Conservation (phyloP, 2,797 vertebrate genomes). For the Sebastes trivittatus region DNA sequence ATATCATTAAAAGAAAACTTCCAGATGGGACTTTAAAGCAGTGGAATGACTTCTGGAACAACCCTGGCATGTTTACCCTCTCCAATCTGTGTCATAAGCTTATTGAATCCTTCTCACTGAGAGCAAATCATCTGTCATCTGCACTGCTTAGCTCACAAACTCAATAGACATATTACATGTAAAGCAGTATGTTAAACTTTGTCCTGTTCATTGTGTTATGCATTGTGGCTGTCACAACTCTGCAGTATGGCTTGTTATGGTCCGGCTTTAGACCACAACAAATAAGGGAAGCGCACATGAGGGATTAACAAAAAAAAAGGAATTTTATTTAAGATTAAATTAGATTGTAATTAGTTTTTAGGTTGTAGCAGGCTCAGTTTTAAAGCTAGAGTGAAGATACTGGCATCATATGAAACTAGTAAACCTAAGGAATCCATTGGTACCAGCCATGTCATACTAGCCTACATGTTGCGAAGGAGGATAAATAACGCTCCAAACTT, state of each 20-base stretch:
- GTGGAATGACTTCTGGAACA: background rate
- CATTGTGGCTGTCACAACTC: background rate
- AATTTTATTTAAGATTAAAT: too few species aligned
- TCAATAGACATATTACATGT: fast-evolving
- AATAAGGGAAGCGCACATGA: too few species aligned
- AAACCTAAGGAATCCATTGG: too few species aligned
- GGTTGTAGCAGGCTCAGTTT: too few species aligned
- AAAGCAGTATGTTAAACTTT: background rate
- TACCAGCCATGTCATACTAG: too few species aligned
- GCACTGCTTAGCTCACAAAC: background rate
- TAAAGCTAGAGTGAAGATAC: too few species aligned
- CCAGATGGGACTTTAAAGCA: background rate
- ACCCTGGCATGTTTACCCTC: background rate
- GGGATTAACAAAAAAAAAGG: too few species aligned
- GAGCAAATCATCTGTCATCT: background rate
- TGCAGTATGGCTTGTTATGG: background rate
- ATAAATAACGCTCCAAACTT: too few species aligned
- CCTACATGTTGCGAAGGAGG: too few species aligned
- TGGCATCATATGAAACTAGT: too few species aligned
- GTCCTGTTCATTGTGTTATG: background rate
- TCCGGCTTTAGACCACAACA: too few species aligned
- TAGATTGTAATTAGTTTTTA: too few species aligned
- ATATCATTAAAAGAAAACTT: background rate
- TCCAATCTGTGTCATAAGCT: background rate
- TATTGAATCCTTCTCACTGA: background rate